Percentiles rank a stretch among this genome's conserved stretches.
Evolutionary conservation across 2,888 invertebrate species (phyloP).

Genomic region (Hydraecia micacea): DNA sequence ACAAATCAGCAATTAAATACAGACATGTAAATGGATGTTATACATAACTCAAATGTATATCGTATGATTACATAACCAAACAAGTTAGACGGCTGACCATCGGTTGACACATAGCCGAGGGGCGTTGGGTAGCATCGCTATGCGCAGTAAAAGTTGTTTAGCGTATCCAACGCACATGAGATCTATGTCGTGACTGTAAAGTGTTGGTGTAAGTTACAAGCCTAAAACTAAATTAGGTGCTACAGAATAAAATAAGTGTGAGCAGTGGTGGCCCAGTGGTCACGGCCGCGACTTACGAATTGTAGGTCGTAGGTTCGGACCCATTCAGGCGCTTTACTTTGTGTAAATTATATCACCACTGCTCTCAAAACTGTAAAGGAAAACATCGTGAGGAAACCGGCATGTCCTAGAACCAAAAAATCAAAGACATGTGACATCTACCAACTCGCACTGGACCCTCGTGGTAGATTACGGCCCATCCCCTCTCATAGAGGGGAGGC

Average conservation of each 20-base stretch:
- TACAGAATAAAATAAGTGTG: not conserved
- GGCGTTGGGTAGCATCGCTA: slow-evolving; percentile 53
- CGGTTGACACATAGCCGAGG: slow-evolving; percentile 62
- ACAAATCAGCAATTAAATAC: slow-evolving; percentile 19
- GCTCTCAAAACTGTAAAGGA: no score
- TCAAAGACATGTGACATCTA: no score
- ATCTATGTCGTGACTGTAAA: slow-evolving; percentile 68
- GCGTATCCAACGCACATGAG: slow-evolving; percentile 63
- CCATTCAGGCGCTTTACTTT: no score
- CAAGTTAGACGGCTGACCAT: slow-evolving; percentile 43
- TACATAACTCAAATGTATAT: slow-evolving; percentile 33
- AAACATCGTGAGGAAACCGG: no score
- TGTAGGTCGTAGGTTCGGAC: no score
- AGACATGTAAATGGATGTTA: not conserved
- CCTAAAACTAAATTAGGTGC: not conserved
- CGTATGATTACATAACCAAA: slow-evolving; percentile 40
- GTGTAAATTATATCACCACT: no score
- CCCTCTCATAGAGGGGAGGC: no score
- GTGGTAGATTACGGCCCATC: no score
- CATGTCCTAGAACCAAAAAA: no score
- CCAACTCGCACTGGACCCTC: no score
- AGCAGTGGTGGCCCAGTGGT: no score
- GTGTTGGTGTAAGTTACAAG: slow-evolving; percentile 46
- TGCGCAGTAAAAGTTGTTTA: slow-evolving; percentile 75
- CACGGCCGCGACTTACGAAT: no score